phyloP scores from a whole-genome alignment of 2,113 vertebrate genomes.

The Myiozetetes cayanensis region DNA sequence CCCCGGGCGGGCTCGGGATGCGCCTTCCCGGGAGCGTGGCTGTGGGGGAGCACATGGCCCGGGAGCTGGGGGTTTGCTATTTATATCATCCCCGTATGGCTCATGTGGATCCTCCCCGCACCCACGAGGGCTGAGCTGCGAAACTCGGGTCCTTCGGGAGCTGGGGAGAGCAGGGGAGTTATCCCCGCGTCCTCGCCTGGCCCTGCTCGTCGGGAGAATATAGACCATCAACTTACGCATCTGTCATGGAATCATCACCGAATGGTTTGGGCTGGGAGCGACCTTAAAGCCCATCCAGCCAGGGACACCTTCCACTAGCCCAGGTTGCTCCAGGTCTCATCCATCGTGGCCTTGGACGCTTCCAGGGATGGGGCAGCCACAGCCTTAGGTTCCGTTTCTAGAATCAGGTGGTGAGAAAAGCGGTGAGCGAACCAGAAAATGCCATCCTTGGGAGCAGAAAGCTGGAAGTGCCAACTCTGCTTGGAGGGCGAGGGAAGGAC shows the following conservation, averaged over 20 bases:
- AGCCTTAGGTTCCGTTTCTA: not conserved
- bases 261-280: not conserved
- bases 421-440: not conserved
- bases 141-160: not conserved
- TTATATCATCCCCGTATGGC: not conserved
- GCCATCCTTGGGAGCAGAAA: fast-evolving
- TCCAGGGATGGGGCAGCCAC: not conserved
- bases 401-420: not conserved
- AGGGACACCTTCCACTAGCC: not conserved
- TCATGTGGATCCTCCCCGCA: not conserved
- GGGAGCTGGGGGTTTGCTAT: not conserved
- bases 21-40: not conserved
- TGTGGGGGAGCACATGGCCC: not conserved
- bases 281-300: not conserved
- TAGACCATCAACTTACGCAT: not conserved
- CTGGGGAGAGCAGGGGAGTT: not conserved
- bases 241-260: not conserved
- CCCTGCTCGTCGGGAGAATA: not conserved
- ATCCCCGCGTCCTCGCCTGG: not conserved
- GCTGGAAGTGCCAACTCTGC: not conserved
- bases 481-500: not conserved
- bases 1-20: not conserved
- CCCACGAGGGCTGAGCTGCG: not conserved
- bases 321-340: not conserved
- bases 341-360: not conserved